Conservation (phyloP, 2,888 invertebrate genomes). For the Scrobipalpa costella region DNA sequence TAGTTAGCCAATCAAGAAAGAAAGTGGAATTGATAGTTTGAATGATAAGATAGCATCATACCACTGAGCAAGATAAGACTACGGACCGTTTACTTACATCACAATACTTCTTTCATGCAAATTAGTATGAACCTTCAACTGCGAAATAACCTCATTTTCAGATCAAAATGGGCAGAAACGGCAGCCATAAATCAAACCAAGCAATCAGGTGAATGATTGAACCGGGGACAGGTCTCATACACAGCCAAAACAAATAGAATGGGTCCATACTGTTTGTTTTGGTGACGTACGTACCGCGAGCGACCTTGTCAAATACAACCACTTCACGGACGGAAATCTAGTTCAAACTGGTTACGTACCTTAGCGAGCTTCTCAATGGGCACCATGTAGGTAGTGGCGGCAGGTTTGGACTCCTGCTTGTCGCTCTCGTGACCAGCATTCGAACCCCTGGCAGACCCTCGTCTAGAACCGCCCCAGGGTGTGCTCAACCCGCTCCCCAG, state of each 20-base stretch:
- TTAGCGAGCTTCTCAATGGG: conserved; percentile 89
- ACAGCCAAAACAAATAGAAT: conserved; percentile 27
- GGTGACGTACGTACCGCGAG: conserved; percentile 25
- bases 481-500: conserved; percentile 65
- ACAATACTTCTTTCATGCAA: neutral
- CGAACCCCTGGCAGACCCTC: conserved; percentile 81
- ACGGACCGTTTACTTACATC: neutral
- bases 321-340: neutral
- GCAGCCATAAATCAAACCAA: neutral
- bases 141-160: neutral
- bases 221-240: neutral
- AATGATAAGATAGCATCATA: neutral
- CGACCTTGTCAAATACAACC: neutral
- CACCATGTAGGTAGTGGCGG: conserved; percentile 81
- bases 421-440: conserved; percentile 84
- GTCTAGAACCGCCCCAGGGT: conserved; percentile 67
- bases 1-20: neutral
- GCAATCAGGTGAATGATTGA: neutral
- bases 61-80: neutral
- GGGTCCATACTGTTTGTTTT: conserved; percentile 26
- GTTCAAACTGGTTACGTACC: conserved; percentile 61
- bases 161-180: neutral
- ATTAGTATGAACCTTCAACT: neutral
- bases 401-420: conserved; percentile 55
- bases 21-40: conserved; percentile 8